These are phyloP conservation scores for Homalodisca vitripennis DNA, from an alignment of 1,140 invertebrate species.

Conservation along the genomic window DNA sequence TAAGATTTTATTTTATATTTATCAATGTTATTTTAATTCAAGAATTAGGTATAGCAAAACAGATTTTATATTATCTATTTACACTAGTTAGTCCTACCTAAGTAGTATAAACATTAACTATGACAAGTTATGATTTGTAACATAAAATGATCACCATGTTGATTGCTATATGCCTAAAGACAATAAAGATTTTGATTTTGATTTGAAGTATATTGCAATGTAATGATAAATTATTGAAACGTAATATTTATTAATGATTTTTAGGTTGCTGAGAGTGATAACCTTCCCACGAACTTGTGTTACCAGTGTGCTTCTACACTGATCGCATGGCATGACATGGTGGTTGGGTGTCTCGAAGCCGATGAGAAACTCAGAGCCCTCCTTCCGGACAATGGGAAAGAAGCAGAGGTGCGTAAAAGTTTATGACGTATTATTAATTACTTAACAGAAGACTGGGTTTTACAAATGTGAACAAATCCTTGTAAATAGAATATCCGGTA, in stretches of 20 bases:
- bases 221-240: conserved; percentile 13
- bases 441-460: not conserved
- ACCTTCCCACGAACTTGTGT: conserved; percentile 60
- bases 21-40: no score
- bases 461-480: not conserved
- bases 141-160: no score
- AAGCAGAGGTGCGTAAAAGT: not conserved
- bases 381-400: not conserved
- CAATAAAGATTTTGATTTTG: not conserved
- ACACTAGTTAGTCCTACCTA: no score
- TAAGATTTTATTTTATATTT: no score
- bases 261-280: conserved; percentile 56
- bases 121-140: no score
- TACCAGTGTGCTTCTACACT: conserved; percentile 61
- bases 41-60: no score
- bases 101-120: no score
- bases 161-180: not conserved
- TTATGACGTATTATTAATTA: conserved; percentile 13
- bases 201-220: not conserved
- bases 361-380: conserved; percentile 51
- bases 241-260: conserved; percentile 9
- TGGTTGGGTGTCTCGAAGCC: conserved; percentile 55
- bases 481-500: no score
- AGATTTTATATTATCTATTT: no score
- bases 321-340: conserved; percentile 61